These are phyloP conservation scores for Datnioides undecimradiatus DNA, from an alignment of 2,113 vertebrate genomes.

Conservation along the genomic window DNA sequence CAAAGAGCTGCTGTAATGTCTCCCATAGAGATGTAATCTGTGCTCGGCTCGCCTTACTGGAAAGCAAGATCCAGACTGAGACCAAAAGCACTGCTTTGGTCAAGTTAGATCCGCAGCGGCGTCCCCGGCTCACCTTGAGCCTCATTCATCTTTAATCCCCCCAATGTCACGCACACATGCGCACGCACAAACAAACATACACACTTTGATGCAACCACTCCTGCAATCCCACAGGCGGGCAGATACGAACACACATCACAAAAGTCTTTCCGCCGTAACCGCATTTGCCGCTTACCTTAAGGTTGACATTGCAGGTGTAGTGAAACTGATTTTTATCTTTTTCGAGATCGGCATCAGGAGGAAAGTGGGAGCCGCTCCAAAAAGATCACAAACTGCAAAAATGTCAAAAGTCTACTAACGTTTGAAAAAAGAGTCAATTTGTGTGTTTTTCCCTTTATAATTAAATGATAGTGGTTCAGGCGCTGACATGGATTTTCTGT, in stretches of 20 bases:
- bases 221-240: conserved; percentile 2
- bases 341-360: conserved; percentile 12
- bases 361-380: background rate
- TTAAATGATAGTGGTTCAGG: background rate
- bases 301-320: conserved; percentile 35
- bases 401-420: background rate
- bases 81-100: conserved; percentile 43
- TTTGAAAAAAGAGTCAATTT: conserved; percentile 7
- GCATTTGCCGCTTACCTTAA: conserved; percentile 32
- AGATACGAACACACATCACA: conserved; percentile 15
- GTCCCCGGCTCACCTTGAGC: conserved; percentile 37
- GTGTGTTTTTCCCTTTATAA: background rate
- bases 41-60: background rate
- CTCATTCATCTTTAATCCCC: conserved; percentile 65
- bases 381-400: conserved; percentile 22
- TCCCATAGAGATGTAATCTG: conserved; percentile 43
- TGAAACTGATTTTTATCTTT: conserved; percentile 51
- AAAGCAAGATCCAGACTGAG: conserved; percentile 44
- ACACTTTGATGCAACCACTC: conserved; percentile 4
- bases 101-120: conserved; percentile 19
- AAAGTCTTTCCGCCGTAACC: background rate
- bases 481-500: conserved; percentile 20
- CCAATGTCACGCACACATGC: conserved; percentile 22
- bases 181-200: conserved; percentile 34
- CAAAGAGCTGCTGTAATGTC: conserved; percentile 39